Base-by-base conservation (phyloP, 2,888 invertebrate genomes). In the Sinhomidia bicolor region DNA sequence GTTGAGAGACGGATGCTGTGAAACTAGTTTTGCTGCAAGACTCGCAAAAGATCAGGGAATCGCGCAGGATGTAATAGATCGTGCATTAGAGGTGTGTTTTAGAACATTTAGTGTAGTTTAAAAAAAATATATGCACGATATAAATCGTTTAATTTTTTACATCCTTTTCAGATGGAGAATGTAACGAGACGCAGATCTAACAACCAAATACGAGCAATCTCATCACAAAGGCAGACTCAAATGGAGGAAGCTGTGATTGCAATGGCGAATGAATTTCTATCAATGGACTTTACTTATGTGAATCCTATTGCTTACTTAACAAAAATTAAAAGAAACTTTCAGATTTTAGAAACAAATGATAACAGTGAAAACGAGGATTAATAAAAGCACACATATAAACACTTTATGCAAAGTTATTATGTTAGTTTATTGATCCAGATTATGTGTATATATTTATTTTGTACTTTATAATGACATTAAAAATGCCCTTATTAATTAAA, bases 41-140 rank as follows among this genome's bases (percentile, higher is more conserved):
- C 95, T 96, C 68, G 96, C 97, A 0, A 93, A 93, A 14, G 94
- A 94, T 80, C 94, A 95, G 78, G 96, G 96, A 0, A 93, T 96
- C 6, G 94, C 94, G 14, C 90, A 92, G 0, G 91, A 93, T 0
- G 93, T 96, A 7, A 93, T 96, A 0, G 92, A 94, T 1, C 93
- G 96, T 71, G 95, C 96, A 0, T 91, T 92, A 14, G 92, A 94
- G 83, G 94, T 96, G 89, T 17, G 17, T 54, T 10, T n/a, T 5
- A 14, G 14, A 51, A 51, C 2, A 9, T 14, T 51, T 10, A 51
- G 2, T 51, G 14, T 36, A 36, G 4, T 36, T 9, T 10, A 14
- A 51, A 51, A 51, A 51, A 51, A 51, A 14, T 51, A 51, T 51
- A 51, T 51, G 36, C 36, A 6, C 36, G 9, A 36, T 36, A 36